phyloP scores from a whole-genome alignment of 2,797 vertebrate species.

The Ispidina lecontei region DNA sequence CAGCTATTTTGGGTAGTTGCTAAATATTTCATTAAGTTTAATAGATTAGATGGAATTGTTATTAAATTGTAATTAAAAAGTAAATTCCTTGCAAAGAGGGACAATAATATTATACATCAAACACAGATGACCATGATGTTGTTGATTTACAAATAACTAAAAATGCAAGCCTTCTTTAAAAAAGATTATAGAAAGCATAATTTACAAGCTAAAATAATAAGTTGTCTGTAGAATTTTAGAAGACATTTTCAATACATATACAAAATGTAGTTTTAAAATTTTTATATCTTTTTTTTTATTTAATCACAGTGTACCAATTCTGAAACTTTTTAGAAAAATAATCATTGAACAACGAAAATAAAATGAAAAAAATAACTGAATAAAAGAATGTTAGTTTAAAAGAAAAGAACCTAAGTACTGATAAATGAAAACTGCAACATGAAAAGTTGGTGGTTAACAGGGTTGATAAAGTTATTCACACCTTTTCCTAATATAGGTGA shows the following conservation, averaged over 20 bases:
- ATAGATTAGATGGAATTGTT: background rate
- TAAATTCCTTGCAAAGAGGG: background rate
- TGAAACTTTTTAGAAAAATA: background rate
- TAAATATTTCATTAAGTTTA: background rate
- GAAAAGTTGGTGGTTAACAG: background rate
- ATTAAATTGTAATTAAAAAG: background rate
- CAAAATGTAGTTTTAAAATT: background rate
- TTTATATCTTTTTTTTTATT: background rate
- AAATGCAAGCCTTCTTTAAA: background rate
- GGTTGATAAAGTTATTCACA: background rate
- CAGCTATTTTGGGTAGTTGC: background rate
- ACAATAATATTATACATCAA: background rate
- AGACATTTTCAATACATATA: background rate
- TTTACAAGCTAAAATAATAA: background rate
- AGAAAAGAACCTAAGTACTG: background rate
- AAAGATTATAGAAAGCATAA: background rate
- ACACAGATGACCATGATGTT: background rate
- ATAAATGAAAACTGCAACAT: background rate
- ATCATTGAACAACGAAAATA: background rate
- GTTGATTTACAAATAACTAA: background rate
- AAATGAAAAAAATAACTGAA: background rate
- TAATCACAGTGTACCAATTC: background rate
- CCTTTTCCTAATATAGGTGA: background rate
- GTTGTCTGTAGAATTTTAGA: background rate
- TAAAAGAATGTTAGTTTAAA: background rate